Evolutionary conservation across 1,140 invertebrate genomes (phyloP).

Genomic region (Varroa destructor): DNA sequence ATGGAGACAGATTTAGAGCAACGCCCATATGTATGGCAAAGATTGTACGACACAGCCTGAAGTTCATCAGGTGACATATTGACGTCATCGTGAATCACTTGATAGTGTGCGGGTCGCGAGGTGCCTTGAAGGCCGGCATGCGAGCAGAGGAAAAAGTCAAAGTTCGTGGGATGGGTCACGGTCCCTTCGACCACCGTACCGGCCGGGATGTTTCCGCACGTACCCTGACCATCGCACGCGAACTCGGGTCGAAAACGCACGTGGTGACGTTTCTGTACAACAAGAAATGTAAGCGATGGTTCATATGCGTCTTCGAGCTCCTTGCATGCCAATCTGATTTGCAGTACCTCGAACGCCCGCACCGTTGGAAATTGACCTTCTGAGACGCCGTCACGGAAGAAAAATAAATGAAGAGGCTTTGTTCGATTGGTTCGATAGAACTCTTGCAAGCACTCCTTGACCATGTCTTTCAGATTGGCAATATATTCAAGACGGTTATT

Average conservation of each 20-base stretch:
- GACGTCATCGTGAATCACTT: constrained; percentile 65
- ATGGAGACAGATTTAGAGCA: constrained; percentile 35
- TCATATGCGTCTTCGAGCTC: constrained; percentile 41
- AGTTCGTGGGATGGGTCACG: constrained; percentile 63
- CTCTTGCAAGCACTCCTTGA: constrained; percentile 44
- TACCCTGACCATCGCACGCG: constrained; percentile 32
- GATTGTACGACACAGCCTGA: constrained; percentile 58
- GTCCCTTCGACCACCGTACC: constrained; percentile 66
- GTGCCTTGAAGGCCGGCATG: constrained; percentile 62
- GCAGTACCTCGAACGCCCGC: constrained; percentile 1
- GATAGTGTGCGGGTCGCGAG: constrained; percentile 72
- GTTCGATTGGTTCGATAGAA: constrained; percentile 21
- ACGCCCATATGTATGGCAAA: constrained; percentile 32
- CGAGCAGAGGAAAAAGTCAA: constrained; percentile 70
- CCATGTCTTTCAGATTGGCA: constrained; percentile 53
- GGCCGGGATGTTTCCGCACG: constrained; percentile 55
- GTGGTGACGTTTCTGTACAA: constrained; percentile 83
- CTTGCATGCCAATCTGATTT: constrained; percentile 53
- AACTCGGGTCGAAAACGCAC: constrained; percentile 44
- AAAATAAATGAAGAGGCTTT: constrained; percentile 1
- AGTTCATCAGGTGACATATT: constrained; percentile 58
- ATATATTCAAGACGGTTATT: constrained; percentile 33
- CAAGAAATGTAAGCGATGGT: constrained; percentile 61
- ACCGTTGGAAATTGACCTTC: constrained; percentile 6
- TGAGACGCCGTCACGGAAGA: constrained; percentile 17